A percentile compares a stretch with the other conserved stretches of the same genome.
Evolutionary conservation across 2,113 vertebrate species (phyloP).

Genomic region (Willisornis vidua): DNA sequence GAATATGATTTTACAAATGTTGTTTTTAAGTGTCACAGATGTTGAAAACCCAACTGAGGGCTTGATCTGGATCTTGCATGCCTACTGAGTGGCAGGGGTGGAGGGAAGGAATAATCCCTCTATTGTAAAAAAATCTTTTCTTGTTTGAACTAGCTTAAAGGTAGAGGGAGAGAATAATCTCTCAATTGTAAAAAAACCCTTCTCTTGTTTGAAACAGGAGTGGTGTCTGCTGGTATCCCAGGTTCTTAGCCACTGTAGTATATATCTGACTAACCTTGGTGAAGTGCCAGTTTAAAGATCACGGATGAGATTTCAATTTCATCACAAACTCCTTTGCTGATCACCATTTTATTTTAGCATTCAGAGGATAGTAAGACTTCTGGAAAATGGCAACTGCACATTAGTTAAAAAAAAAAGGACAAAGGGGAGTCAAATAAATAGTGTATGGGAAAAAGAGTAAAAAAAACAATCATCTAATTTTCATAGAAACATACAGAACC

Average conservation of each 20-base stretch:
- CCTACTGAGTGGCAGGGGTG: not conserved
- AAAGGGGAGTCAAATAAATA: not conserved
- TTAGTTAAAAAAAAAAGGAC: not conserved
- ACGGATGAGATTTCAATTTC: not conserved
- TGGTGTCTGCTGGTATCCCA: not conserved
- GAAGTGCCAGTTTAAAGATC: not conserved
- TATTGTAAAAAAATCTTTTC: not conserved
- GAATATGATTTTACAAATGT: not conserved
- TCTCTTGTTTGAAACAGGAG: not conserved
- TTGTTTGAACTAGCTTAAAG: not conserved
- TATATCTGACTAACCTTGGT: not conserved
- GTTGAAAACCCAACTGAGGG: not conserved
- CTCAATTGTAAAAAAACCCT: not conserved
- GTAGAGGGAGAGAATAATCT: not conserved
- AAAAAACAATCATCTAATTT: not conserved
- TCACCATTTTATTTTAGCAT: not conserved
- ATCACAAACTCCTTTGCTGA: not conserved
- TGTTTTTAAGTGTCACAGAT: not conserved
- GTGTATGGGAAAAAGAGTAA: not conserved
- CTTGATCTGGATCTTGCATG: accelerated
- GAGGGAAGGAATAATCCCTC: not conserved
- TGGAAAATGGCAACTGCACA: not conserved
- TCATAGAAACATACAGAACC: not conserved
- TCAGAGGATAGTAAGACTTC: not conserved
- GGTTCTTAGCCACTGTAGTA: not conserved